phyloP scores from a whole-genome alignment of 2,113 vertebrate genomes.

The Hippocampus abdominalis region DNA sequence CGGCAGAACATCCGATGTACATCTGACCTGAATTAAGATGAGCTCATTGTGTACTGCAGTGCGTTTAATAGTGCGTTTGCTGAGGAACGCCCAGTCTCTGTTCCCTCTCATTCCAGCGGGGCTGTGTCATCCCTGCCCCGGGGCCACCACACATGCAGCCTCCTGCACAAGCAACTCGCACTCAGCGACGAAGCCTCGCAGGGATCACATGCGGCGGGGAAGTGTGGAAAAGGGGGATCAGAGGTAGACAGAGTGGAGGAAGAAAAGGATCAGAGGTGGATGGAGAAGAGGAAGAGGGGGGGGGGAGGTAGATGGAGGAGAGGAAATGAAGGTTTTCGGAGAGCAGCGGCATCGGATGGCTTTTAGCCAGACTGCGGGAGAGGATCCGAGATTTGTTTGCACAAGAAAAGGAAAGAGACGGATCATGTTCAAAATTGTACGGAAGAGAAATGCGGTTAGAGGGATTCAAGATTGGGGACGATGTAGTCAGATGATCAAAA shows the following conservation, averaged over 20 bases:
- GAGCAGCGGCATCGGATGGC: slow-evolving; percentile 25
- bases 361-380: slow-evolving; percentile 12
- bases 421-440: slow-evolving; percentile 46
- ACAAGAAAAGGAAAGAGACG: slow-evolving; percentile 45
- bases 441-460: slow-evolving; percentile 18
- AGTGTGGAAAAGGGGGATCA: slow-evolving; percentile 61
- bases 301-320: slow-evolving; percentile 46
- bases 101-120: slow-evolving; percentile 79
- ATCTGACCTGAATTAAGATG: slow-evolving; percentile 84
- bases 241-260: slow-evolving; percentile 54
- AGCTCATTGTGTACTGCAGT: slow-evolving; percentile 81
- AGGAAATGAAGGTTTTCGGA: slow-evolving; percentile 63
- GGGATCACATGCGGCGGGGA: slow-evolving; percentile 46
- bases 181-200: slow-evolving; percentile 55
- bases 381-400: slow-evolving; percentile 32
- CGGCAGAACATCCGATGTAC: slow-evolving; percentile 68
- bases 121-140: slow-evolving; percentile 78
- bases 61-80: slow-evolving; percentile 80
- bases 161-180: slow-evolving; percentile 65
- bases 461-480: slow-evolving; percentile 31
- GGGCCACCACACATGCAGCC: slow-evolving; percentile 73
- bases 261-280: slow-evolving; percentile 61
- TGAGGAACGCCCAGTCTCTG: slow-evolving; percentile 79
- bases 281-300: slow-evolving; percentile 49
- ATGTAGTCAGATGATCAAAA: slow-evolving; percentile 23